phyloP scores from a whole-genome alignment of 2,888 invertebrate species.

The Resseliella maxima region DNA sequence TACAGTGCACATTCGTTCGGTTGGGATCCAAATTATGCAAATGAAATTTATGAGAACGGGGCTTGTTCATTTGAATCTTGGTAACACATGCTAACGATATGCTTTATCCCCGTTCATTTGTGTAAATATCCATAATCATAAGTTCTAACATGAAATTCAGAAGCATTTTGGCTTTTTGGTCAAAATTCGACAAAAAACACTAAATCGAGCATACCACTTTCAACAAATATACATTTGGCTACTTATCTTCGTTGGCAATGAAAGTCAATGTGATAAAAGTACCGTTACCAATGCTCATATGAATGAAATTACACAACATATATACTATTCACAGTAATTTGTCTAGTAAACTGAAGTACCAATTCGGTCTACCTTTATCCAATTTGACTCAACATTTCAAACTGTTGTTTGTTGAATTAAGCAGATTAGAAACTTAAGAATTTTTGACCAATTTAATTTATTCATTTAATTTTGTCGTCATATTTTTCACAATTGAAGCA shows the following conservation, averaged over 20 bases:
- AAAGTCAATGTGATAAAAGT: not conserved
- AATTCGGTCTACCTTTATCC: not conserved
- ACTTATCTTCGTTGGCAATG: not conserved
- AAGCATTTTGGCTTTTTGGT: not conserved
- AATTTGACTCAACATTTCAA: not conserved
- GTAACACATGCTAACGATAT: not conserved
- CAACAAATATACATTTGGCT: slow-evolving; percentile 73
- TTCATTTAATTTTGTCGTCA: not conserved
- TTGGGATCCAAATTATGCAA: slow-evolving; percentile 5
- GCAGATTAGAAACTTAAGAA: not conserved
- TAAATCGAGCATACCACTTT: slow-evolving; percentile 74
- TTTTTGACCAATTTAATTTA: not conserved
- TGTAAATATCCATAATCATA: slow-evolving; percentile 3
- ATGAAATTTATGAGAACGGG: slow-evolving; percentile 20
- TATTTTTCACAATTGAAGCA: not conserved
- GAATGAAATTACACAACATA: not conserved
- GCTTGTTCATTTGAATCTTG: not conserved
- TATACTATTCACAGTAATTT: not conserved
- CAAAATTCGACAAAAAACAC: not conserved
- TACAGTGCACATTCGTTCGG: not conserved
- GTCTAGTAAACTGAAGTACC: not conserved
- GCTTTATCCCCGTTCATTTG: not conserved
- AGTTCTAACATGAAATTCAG: not conserved
- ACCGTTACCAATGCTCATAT: not conserved
- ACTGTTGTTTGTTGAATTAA: not conserved